Percentiles rank a stretch among this genome's conserved stretches.
Conservation (phyloP, 1,140 invertebrate genomes). For the Belonocnema kinseyi region DNA sequence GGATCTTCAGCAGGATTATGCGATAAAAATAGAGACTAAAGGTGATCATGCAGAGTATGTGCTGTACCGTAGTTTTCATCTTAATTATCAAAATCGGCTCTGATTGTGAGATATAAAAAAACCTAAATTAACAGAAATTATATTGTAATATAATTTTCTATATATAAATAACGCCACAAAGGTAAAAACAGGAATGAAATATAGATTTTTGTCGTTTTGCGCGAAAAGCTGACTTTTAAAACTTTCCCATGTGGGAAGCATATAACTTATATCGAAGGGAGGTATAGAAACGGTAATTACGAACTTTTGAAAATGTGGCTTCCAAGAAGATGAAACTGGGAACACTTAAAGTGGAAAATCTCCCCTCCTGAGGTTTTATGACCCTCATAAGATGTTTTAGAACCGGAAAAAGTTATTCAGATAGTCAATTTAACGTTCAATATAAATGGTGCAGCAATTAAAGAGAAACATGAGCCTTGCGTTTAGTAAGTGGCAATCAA, state of each 20-base stretch:
- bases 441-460: neutral
- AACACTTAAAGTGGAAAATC: constrained; percentile 8
- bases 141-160: too few species aligned
- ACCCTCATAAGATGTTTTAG: neutral
- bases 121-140: too few species aligned
- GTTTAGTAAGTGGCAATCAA: neutral
- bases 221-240: too few species aligned
- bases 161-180: too few species aligned
- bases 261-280: neutral
- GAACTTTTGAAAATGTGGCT: constrained; percentile 3
- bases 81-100: constrained; percentile 19
- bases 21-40: constrained; percentile 1
- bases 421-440: constrained; percentile 7
- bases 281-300: constrained; percentile 15
- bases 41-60: neutral
- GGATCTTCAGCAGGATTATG: constrained; percentile 4
- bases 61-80: neutral
- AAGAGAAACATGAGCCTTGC: neutral
- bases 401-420: constrained; percentile 17
- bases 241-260: neutral
- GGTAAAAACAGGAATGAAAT: too few species aligned
- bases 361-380: constrained; percentile 11
- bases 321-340: neutral
- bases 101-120: neutral
- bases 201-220: too few species aligned